Percentiles rank a stretch among this genome's conserved stretches.
These are phyloP conservation scores for Xiphias gladius DNA, from an alignment of 2,113 vertebrate genomes.

Conservation along the genomic window DNA sequence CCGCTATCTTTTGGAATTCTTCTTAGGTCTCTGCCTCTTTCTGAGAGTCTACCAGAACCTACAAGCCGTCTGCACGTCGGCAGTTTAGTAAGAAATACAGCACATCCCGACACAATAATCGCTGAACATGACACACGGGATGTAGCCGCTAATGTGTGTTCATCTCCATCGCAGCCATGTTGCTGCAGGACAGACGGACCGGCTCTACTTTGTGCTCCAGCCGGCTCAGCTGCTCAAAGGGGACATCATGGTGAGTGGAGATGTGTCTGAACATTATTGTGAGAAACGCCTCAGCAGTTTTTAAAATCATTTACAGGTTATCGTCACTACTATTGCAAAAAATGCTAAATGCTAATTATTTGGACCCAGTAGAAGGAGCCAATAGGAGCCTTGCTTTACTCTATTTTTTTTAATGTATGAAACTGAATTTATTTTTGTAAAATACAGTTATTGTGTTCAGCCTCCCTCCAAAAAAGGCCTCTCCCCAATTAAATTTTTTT, in stretches of 20 bases:
- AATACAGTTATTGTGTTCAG: too few relatives aligned
- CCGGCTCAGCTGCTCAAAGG: constrained; percentile 95
- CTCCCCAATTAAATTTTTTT: too few relatives aligned
- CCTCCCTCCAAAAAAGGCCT: too few relatives aligned
- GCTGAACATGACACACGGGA: not conserved
- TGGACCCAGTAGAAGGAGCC: not conserved
- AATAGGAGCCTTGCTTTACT: not conserved
- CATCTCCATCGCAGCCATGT: constrained; percentile 81
- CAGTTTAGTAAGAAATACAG: constrained; percentile 90
- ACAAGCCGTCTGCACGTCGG: constrained; percentile 91
- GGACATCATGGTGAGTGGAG: constrained; percentile 90
- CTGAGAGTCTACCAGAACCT: constrained; percentile 94
- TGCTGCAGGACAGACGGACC: constrained; percentile 84
- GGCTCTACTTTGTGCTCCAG: constrained; percentile 88
- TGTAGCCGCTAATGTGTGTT: constrained; percentile 27
- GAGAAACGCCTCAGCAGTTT: too few relatives aligned
- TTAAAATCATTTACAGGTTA: too few relatives aligned
- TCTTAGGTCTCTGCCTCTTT: constrained; percentile 89
- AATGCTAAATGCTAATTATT: not conserved
- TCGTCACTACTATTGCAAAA: not conserved
- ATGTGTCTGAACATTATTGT: not conserved
- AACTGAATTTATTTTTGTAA: too few relatives aligned
- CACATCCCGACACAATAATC: not conserved
- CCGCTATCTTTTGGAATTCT: constrained; percentile 3
- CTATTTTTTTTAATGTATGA: too few relatives aligned